Evolutionary conservation across 2,888 invertebrate genomes (phyloP).

Genomic region (Neoitamus cyanurus): DNA sequence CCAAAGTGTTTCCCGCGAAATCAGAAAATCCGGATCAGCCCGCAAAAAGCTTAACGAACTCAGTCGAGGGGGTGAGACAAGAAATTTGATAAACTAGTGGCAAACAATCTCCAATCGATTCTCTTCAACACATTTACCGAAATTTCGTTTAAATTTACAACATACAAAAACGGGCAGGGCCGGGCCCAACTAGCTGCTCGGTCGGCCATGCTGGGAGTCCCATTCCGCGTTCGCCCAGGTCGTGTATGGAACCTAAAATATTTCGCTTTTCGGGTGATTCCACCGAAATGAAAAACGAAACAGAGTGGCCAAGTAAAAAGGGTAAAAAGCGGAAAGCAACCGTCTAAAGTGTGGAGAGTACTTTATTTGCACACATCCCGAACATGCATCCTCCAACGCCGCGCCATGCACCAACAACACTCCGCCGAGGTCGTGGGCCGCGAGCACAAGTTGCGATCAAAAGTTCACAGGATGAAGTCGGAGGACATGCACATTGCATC

Average conservation of each 20-base stretch:
- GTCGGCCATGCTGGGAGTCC: not conserved
- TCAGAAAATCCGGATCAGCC: constrained; percentile 26
- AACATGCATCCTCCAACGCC: constrained; percentile 51
- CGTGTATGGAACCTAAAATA: constrained; percentile 40
- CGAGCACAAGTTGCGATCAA: constrained; percentile 49
- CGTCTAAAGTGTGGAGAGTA: constrained; percentile 51
- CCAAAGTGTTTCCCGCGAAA: constrained; percentile 26
- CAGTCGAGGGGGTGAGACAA: constrained; percentile 47
- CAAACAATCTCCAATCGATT: constrained; percentile 57
- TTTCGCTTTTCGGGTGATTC: constrained; percentile 47
- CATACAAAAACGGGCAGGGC: constrained; percentile 32
- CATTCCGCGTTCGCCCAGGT: not conserved
- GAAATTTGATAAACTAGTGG: constrained; percentile 57
- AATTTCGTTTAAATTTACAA: constrained; percentile 53
- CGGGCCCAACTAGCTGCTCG: not conserved
- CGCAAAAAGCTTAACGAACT: constrained; percentile 30
- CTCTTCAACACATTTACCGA: constrained; percentile 56
- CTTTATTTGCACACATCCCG: constrained; percentile 53
- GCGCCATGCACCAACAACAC: constrained; percentile 49
- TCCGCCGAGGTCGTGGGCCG: constrained; percentile 46
- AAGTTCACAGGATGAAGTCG: constrained; percentile 49
- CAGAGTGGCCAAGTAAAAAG: constrained; percentile 45
- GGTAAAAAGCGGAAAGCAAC: constrained; percentile 51
- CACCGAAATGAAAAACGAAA: constrained; percentile 50
- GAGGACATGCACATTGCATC: constrained; percentile 51